Evolutionary conservation across 92 coral and sea anemone genomes (phyloP).

Genomic region (Plumapathes pennacea): DNA sequence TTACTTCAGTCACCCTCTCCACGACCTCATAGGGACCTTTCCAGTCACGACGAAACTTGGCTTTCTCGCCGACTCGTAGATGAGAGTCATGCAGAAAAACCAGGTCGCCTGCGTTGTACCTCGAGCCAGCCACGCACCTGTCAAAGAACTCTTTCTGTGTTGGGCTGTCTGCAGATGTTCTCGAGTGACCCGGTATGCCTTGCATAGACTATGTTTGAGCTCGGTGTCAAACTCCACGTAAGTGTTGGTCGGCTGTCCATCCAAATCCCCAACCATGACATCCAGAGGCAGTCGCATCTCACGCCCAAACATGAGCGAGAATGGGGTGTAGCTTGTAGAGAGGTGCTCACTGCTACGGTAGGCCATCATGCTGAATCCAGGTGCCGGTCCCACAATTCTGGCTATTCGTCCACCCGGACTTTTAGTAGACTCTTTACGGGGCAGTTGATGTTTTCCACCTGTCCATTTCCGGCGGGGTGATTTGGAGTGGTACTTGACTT

Average conservation of each 20-base stretch:
- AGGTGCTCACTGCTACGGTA: slow-evolving; percentile 39
- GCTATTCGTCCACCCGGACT: slow-evolving; percentile 8
- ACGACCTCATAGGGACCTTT: slow-evolving; percentile 45
- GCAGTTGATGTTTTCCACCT: slow-evolving; percentile 19
- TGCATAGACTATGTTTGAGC: not conserved
- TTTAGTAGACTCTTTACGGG: slow-evolving; percentile 20
- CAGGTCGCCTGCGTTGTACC: slow-evolving; percentile 37
- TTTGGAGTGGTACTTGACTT: slow-evolving; percentile 43
- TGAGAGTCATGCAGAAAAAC: slow-evolving; percentile 39
- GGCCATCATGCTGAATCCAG: slow-evolving; percentile 35
- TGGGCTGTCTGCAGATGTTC: slow-evolving; percentile 25
- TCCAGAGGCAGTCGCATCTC: slow-evolving; percentile 32
- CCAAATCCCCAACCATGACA: slow-evolving; percentile 21
- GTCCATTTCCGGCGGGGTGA: slow-evolving; percentile 52
- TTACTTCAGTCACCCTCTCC: slow-evolving; percentile 45
- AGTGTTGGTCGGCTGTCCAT: not conserved
- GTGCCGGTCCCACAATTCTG: slow-evolving; percentile 9
- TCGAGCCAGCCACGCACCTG: slow-evolving; percentile 5
- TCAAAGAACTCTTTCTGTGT: slow-evolving; percentile 30
- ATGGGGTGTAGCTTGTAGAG: slow-evolving; percentile 38
- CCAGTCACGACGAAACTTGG: slow-evolving; percentile 51
- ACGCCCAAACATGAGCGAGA: slow-evolving; percentile 36
- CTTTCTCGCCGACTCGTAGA: slow-evolving; percentile 25
- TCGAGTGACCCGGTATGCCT: slow-evolving; percentile 6
- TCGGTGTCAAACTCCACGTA: slow-evolving; percentile 11